phyloP scores from a whole-genome alignment of 2,797 vertebrate species.

The Aplochiton taeniatus region DNA sequence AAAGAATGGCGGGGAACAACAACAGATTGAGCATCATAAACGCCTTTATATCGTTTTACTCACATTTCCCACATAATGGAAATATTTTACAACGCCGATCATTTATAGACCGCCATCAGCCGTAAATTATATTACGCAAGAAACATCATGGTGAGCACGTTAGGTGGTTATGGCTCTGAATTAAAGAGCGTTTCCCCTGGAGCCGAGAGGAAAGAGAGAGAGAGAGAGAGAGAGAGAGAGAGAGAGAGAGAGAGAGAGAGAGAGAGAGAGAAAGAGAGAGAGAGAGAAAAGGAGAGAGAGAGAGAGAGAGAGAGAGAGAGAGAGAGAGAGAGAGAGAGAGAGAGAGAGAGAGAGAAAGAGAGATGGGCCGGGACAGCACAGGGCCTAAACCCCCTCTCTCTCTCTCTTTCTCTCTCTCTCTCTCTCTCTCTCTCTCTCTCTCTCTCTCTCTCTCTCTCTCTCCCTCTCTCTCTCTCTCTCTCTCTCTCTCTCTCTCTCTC shows the following conservation, averaged over 20 bases:
- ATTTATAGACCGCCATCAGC: conserved; percentile 73
- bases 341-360: conserved; percentile 9
- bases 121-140: conserved; percentile 88
- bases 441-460: no score
- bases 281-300: background rate
- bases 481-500: no score
- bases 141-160: conserved; percentile 79
- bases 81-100: conserved; percentile 74
- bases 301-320: background rate
- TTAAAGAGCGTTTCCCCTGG: conserved; percentile 81
- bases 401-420: no score
- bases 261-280: background rate
- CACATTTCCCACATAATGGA: conserved; percentile 49
- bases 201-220: background rate
- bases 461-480: no score
- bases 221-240: no score
- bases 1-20: conserved; percentile 61
- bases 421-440: no score
- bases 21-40: conserved; percentile 81
- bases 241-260: background rate
- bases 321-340: conserved; percentile 25
- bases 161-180: conserved; percentile 82
- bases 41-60: conserved; percentile 69
- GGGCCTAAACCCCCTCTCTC: no score
- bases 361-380: background rate